Percentiles rank a stretch among this genome's conserved stretches.
Evolutionary conservation across 2,888 invertebrate genomes (phyloP).

Genomic region (Laspeyria flexula): DNA sequence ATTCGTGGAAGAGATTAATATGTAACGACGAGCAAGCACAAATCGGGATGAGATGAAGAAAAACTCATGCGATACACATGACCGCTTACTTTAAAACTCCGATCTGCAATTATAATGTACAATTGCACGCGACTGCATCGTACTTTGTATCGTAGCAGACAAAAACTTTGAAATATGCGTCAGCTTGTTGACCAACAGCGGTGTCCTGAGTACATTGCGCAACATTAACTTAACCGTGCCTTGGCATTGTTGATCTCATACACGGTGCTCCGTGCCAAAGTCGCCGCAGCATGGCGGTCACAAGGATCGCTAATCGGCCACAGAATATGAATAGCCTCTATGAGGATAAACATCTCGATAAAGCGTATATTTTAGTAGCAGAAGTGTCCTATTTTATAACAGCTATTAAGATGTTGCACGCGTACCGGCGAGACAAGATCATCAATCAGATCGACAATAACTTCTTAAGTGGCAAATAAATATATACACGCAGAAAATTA

Average conservation of each 20-base stretch:
- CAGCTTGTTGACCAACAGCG: constrained; percentile 15
- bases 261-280: constrained; percentile 61
- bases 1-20: constrained; percentile 43
- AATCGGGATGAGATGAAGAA: constrained; percentile 33
- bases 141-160: constrained; percentile 20
- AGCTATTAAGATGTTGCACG: constrained; percentile 31
- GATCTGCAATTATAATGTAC: constrained; percentile 34
- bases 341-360: constrained; percentile 47
- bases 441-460: constrained; percentile 33
- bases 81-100: constrained; percentile 31
- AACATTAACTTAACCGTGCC: constrained; percentile 67
- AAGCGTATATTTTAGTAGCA: constrained; percentile 29
- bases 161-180: constrained; percentile 28
- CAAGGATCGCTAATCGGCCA: constrained; percentile 48
- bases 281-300: constrained; percentile 45
- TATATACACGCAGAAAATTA: constrained; percentile 16
- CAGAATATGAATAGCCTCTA: constrained; percentile 52
- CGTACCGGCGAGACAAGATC: constrained; percentile 18
- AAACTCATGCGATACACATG: constrained; percentile 32
- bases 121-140: constrained; percentile 26
- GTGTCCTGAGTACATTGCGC: constrained; percentile 48
- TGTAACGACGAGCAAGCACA: constrained; percentile 38
- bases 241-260: constrained; percentile 80
- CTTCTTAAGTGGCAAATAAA: constrained; percentile 29
- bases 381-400: constrained; percentile 24